Percentiles rank a stretch among this genome's conserved stretches.
These are phyloP conservation scores for Artemisiospiza belli DNA, from an alignment of 2,113 vertebrate species.

Conservation along the genomic window DNA sequence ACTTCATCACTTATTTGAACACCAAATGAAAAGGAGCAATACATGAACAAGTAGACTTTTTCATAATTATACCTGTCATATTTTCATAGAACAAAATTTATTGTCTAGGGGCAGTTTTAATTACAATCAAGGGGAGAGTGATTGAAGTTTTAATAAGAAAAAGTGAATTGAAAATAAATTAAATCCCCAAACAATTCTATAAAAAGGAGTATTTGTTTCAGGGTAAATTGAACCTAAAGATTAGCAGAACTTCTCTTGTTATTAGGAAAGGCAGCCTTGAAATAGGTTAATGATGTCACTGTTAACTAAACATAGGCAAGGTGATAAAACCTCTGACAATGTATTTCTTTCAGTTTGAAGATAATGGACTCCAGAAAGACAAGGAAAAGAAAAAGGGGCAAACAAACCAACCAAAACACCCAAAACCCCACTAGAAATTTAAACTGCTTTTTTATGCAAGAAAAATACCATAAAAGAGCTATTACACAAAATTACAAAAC, in stretches of 20 bases:
- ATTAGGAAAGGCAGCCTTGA: constrained; percentile 16
- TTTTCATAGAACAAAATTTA: constrained; percentile 65
- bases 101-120: constrained; percentile 67
- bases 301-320: background rate
- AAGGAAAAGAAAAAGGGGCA: no score
- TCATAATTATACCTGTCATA: constrained; percentile 59
- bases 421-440: background rate
- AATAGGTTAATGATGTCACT: constrained; percentile 36
- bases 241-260: background rate
- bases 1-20: constrained; percentile 15
- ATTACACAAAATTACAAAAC: background rate
- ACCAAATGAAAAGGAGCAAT: constrained; percentile 30
- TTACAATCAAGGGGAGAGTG: constrained; percentile 60
- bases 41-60: constrained; percentile 53
- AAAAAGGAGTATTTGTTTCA: constrained; percentile 12
- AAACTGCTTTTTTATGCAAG: background rate
- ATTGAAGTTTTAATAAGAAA: constrained; percentile 70
- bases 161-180: constrained; percentile 53
- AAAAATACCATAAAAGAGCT: background rate
- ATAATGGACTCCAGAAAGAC: background rate
- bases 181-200: constrained; percentile 51
- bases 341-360: background rate
- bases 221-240: background rate
- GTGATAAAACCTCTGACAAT: background rate
- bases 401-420: background rate